Base-by-base conservation (phyloP, 1,140 invertebrate species). In the Drosophila seguyi region DNA sequence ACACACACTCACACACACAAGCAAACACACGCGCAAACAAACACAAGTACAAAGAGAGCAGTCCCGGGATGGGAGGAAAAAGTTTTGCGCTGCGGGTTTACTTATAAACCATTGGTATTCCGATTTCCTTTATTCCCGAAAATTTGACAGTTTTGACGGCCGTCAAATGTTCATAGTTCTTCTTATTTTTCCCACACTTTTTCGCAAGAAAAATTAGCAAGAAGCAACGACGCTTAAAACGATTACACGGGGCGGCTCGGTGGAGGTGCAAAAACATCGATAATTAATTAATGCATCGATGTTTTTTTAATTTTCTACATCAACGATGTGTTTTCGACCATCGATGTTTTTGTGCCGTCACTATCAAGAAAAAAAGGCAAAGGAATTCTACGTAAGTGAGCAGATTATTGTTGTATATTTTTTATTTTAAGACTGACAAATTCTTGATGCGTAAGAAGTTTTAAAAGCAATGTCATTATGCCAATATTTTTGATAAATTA, bases 221-320 rank as follows among this genome's bases (percentile, higher is more conserved):
- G 52, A 62, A 83, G 83, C 81, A 81, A 83, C 83, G 83, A 85
- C 83, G 83, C 84, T 87, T 69, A 78, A 79, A 86, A 87, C 81
- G 81, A 84, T 84, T 61, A 79, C 69, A 79, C 68, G 72, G 18
- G 14, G 13, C 67, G 25, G 25, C 25, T 25, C 25, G 25, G 25
- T 34, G 13, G 31, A 11, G 31, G 11, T 34, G 31, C n/a, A n/a
- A n/a, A n/a, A n/a, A n/a, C n/a, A n/a, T 34, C 13, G 10, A 34
- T 34, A 34, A 34, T 34, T 34, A 34, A 34, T 31, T 10, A 31
- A 31, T 31, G 4, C 11, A 31, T 34, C 31, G 31, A 34, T 34
- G 13, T 34, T 34, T 34, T 34, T 13, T 11, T 4, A 13, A 34
- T n/a, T n/a, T n/a, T n/a, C n/a, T n/a, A n/a, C n/a, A n/a, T n/a